Conservation (phyloP, 2,888 invertebrate species). For the Bembecia ichneumoniformis region DNA sequence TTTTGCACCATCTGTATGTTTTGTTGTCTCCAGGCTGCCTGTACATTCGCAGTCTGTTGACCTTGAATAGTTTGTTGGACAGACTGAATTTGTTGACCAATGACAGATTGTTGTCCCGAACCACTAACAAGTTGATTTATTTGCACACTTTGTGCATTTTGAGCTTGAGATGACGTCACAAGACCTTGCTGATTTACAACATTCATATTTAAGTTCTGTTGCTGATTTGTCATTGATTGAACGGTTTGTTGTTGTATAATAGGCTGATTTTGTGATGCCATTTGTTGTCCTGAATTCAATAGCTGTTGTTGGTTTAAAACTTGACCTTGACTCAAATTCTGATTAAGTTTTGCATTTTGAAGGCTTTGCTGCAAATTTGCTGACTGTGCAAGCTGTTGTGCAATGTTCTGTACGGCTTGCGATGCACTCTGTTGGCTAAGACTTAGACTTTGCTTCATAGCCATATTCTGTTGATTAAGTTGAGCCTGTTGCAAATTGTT, state of each 20-base stretch:
- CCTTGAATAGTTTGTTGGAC: slow-evolving; percentile 60
- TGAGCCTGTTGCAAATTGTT: slow-evolving; percentile 62
- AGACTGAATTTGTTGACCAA: slow-evolving; percentile 65
- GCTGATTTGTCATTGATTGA: slow-evolving; percentile 54
- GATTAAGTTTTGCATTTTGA: slow-evolving; percentile 63
- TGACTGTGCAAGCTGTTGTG: slow-evolving; percentile 59
- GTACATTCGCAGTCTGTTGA: slow-evolving; percentile 47
- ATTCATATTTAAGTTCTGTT: slow-evolving; percentile 61
- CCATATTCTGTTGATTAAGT: slow-evolving; percentile 54
- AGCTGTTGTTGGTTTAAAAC: slow-evolving; percentile 55
- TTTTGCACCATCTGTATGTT: slow-evolving; percentile 68
- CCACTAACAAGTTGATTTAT: slow-evolving; percentile 59
- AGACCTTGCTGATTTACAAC: slow-evolving; percentile 54
- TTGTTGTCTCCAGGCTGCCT: slow-evolving; percentile 62
- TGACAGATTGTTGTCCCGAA: slow-evolving; percentile 45
- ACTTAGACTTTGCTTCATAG: slow-evolving; percentile 57
- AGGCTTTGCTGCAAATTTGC: slow-evolving; percentile 50
- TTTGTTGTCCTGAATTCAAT: slow-evolving; percentile 64
- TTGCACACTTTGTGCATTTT: slow-evolving; percentile 47
- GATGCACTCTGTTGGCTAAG: slow-evolving; percentile 56
- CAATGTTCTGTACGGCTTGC: slow-evolving; percentile 61
- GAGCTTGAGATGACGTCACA: slow-evolving; percentile 52
- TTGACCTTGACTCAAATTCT: slow-evolving; percentile 54
- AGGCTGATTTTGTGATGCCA: slow-evolving; percentile 50
- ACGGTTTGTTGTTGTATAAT: slow-evolving; percentile 60